A percentile compares a stretch with the other conserved stretches of the same genome.
Evolutionary conservation across 2,888 invertebrate species (phyloP).

Genomic region (Phortica okadai): DNA sequence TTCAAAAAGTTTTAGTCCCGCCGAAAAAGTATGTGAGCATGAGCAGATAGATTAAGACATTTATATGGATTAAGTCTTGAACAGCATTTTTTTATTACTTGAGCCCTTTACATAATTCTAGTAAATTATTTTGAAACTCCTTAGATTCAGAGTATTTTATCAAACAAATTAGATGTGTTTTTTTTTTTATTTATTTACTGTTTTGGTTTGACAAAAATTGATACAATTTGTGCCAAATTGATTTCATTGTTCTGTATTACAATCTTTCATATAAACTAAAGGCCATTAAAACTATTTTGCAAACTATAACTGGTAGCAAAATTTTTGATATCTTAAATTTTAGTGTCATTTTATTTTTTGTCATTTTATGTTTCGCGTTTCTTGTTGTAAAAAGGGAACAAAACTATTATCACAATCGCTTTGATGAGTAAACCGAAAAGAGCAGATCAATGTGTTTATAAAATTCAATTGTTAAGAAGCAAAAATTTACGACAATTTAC

Average conservation of each 20-base stretch:
- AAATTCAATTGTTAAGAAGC: slow-evolving; percentile 26
- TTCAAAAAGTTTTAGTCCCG: too few species aligned
- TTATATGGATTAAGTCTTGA: too few species aligned
- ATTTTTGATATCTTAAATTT: slow-evolving; percentile 31
- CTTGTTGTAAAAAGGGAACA: slow-evolving; percentile 55
- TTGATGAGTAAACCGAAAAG: slow-evolving; percentile 67
- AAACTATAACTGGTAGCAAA: slow-evolving; percentile 53
- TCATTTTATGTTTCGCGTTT: slow-evolving; percentile 33
- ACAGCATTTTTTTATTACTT: too few species aligned
- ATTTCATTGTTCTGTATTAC: slow-evolving; percentile 42
- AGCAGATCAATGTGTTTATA: slow-evolving; percentile 32
- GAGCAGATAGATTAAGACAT: too few species aligned
- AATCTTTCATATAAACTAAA: slow-evolving; percentile 50
- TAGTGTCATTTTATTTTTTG: slow-evolving; percentile 28
- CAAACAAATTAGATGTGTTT: too few species aligned
- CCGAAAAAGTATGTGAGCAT: too few species aligned
- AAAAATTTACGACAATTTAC: too few species aligned
- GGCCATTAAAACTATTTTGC: slow-evolving; percentile 17
- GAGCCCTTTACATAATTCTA: too few species aligned
- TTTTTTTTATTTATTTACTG: slow-evolving; percentile 1
- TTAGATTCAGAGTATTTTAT: too few species aligned
- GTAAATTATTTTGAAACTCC: too few species aligned
- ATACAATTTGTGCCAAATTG: slow-evolving; percentile 68
- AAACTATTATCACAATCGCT: slow-evolving; percentile 74
- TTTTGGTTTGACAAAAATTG: slow-evolving; percentile 67